Evolutionary conservation across 1,140 invertebrate species (phyloP).

Genomic region (Drosophila guanche): DNA sequence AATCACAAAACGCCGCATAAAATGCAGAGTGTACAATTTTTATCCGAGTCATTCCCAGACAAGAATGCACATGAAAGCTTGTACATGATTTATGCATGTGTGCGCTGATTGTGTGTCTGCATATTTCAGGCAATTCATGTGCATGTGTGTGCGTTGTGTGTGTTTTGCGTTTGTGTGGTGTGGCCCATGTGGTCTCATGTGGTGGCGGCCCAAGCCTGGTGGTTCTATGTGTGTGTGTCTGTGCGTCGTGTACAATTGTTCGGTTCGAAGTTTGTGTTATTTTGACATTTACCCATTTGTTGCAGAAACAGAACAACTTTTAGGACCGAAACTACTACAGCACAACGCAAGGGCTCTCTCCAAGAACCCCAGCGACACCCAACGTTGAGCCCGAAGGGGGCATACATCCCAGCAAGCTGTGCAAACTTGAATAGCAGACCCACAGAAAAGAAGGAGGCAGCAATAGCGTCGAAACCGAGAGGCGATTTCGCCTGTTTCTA

Average conservation of each 20-base stretch:
- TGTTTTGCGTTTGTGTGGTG: neutral
- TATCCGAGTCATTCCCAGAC: conserved; percentile 23
- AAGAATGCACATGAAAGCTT: neutral
- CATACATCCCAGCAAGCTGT: neutral
- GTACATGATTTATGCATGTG: conserved; percentile 22
- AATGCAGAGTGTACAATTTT: conserved; percentile 17
- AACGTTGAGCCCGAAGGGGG: too few relatives aligned
- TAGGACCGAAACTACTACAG: too few relatives aligned
- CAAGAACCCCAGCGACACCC: too few relatives aligned
- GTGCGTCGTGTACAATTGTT: too few relatives aligned
- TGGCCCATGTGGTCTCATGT: too few relatives aligned
- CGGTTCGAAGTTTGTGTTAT: too few relatives aligned
- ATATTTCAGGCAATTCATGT: conserved; percentile 16
- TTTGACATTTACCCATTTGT: too few relatives aligned
- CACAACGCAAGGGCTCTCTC: too few relatives aligned
- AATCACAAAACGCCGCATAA: conserved; percentile 18
- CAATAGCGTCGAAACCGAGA: neutral
- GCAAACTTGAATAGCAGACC: conserved; percentile 2
- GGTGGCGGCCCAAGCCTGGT: neutral
- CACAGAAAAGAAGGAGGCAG: too few relatives aligned
- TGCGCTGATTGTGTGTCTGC: conserved; percentile 15
- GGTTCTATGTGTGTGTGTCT: too few relatives aligned
- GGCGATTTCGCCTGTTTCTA: conserved; percentile 18
- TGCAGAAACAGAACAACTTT: too few relatives aligned
- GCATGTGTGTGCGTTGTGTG: conserved; percentile 1